Evolutionary conservation across 2,888 invertebrate species (phyloP).

Genomic region (Ophion obscuratus): DNA sequence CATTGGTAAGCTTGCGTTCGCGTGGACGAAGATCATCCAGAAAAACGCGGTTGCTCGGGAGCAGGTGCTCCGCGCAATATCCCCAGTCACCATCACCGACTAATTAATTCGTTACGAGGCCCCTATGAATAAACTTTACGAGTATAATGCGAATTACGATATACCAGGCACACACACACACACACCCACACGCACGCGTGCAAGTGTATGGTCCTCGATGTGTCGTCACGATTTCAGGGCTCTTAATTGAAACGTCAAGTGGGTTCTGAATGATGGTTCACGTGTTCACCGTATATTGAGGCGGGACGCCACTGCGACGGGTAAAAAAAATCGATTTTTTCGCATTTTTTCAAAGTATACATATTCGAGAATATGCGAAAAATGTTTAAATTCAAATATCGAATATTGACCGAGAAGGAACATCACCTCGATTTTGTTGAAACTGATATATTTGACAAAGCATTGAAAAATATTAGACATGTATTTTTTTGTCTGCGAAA

Average conservation of each 20-base stretch:
- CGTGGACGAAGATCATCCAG: constrained; percentile 18
- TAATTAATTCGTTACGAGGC: constrained; percentile 65
- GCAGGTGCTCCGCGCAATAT: constrained; percentile 53
- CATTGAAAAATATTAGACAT: too few species aligned
- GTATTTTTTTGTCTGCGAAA: too few species aligned
- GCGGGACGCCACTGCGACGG: too few species aligned
- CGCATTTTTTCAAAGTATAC: too few species aligned
- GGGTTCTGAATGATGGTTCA: too few species aligned
- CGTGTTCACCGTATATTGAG: too few species aligned
- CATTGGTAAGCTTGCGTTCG: constrained; percentile 2
- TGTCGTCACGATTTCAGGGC: constrained; percentile 30
- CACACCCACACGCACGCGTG: not conserved
- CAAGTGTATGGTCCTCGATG: constrained; percentile 32
- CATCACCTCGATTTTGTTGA: too few species aligned
- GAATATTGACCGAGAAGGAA: too few species aligned
- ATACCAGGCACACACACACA: not conserved
- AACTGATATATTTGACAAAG: too few species aligned
- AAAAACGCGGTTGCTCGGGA: constrained; percentile 28
- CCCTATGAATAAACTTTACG: constrained; percentile 53
- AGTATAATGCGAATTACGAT: constrained; percentile 20
- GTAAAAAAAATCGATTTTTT: too few species aligned
- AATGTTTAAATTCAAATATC: too few species aligned
- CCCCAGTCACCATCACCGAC: constrained; percentile 56
- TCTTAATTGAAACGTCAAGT: constrained; percentile 55
- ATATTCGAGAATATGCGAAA: too few species aligned